These are phyloP conservation scores for Acanthornis magna DNA, from an alignment of 2,797 vertebrate genomes.

Conservation along the genomic window DNA sequence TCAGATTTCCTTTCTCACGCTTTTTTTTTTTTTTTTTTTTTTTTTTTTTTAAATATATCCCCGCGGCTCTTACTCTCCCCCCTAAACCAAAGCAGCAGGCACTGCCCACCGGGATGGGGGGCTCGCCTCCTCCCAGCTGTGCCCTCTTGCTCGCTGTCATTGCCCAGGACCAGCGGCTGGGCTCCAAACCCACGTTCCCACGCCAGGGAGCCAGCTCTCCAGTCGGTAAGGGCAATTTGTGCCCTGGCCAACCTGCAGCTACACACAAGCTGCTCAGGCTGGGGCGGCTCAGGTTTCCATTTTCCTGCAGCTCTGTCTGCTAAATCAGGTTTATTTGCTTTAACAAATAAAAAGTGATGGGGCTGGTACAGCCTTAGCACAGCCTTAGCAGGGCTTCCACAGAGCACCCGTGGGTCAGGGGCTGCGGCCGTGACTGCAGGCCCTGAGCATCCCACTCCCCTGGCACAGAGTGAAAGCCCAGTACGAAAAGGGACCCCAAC, in stretches of 20 bases:
- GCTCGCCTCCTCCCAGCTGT: background rate
- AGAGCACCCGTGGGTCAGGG: background rate
- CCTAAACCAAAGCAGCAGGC: background rate
- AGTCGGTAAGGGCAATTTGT: accelerated
- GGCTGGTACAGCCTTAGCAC: background rate
- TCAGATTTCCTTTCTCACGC: constrained; percentile 71
- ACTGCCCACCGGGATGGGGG: background rate
- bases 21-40: background rate
- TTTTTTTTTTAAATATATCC: background rate
- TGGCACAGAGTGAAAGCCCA: background rate
- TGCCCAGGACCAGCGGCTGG: background rate
- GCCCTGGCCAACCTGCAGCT: background rate
- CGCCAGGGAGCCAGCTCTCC: background rate
- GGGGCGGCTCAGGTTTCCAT: background rate
- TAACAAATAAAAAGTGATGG: background rate
- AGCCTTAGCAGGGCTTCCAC: accelerated
- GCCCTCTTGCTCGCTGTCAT: accelerated
- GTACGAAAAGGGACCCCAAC: background rate
- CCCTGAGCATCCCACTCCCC: background rate
- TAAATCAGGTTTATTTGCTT: background rate
- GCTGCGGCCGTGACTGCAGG: accelerated
- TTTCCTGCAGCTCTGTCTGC: background rate
- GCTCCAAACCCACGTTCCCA: background rate
- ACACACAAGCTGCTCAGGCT: accelerated
- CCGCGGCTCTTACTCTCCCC: background rate